phyloP scores from a whole-genome alignment of 2,797 vertebrate genomes.

The Diglossa cyanea region DNA sequence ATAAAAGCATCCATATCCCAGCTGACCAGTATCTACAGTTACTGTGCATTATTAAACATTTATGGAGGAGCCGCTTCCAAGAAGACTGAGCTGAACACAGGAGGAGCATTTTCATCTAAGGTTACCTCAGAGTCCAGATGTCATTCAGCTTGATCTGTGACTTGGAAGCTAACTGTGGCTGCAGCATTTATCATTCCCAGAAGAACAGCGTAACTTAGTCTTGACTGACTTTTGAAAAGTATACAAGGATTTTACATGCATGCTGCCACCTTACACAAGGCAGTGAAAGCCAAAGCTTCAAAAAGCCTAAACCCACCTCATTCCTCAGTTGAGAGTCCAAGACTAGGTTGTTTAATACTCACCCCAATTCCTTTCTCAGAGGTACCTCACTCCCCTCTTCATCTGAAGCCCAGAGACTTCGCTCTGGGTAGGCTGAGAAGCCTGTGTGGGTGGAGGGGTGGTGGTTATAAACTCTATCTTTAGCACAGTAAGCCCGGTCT shows the following conservation, averaged over 20 bases:
- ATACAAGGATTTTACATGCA: background rate
- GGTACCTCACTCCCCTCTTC: background rate
- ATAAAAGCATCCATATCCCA: background rate
- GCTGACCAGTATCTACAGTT: background rate
- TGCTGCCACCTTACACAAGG: background rate
- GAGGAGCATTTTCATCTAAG: background rate
- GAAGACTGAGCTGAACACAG: background rate
- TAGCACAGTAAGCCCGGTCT: background rate
- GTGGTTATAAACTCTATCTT: accelerated
- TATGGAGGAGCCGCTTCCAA: background rate
- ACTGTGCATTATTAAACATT: constrained; percentile 9
- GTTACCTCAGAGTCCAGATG: background rate
- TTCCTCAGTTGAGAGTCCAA: background rate
- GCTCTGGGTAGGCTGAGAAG: background rate
- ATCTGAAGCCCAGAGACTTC: background rate
- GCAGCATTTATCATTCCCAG: background rate
- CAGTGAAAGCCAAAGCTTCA: background rate
- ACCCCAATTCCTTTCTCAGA: background rate
- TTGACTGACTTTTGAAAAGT: background rate
- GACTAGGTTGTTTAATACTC: background rate
- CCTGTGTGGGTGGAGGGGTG: background rate
- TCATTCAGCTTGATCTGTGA: background rate
- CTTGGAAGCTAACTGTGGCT: background rate
- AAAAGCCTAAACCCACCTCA: background rate
- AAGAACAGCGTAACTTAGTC: background rate